Conservation (phyloP, 2,888 invertebrate species). For the Spisula subtruncata region DNA sequence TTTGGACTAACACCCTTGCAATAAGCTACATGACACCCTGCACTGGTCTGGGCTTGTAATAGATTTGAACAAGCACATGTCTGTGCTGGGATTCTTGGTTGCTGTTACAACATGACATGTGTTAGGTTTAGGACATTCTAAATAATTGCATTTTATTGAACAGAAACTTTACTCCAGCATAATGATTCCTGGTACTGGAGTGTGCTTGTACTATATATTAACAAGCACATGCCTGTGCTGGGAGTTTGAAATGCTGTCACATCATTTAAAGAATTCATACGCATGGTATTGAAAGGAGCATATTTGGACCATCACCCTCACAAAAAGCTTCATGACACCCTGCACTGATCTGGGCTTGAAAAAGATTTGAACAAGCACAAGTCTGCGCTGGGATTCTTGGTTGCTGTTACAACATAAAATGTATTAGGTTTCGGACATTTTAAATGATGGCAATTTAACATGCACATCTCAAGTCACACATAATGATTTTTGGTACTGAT, state of each 20-base stretch:
- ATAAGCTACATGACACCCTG: too few relatives aligned
- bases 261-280: not conserved
- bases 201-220: not conserved
- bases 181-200: not conserved
- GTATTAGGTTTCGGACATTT: not conserved
- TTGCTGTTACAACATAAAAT: not conserved
- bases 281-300: too few relatives aligned
- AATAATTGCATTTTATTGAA: not conserved
- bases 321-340: too few relatives aligned
- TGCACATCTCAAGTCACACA: not conserved
- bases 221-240: constrained; percentile 9
- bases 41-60: too few relatives aligned
- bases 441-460: not conserved
- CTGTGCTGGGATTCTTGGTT: not conserved
- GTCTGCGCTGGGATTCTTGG: not conserved
- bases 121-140: not conserved
- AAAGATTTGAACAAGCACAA: too few relatives aligned
- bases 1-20: too few relatives aligned
- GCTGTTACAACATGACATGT: not conserved
- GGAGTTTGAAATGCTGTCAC: not conserved
- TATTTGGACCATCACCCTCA: too few relatives aligned
- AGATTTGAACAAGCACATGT: constrained; percentile 5
- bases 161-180: not conserved
- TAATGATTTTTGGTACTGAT: not conserved
- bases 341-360: too few relatives aligned